phyloP scores from a whole-genome alignment of 2,113 vertebrate genomes.

The Oceanites oceanicus region DNA sequence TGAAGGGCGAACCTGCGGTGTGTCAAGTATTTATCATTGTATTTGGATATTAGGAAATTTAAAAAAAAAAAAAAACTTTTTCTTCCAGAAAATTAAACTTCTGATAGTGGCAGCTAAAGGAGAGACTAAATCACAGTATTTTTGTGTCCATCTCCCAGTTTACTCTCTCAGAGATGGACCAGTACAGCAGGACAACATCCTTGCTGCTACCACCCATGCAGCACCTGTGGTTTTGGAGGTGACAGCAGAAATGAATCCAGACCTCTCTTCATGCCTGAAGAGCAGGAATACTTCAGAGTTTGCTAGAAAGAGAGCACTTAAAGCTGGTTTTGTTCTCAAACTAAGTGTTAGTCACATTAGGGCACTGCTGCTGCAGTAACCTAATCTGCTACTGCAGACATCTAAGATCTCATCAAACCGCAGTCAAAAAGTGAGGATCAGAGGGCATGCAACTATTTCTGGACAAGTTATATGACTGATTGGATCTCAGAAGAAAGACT shows the following conservation, averaged over 20 bases:
- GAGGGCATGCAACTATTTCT: neutral
- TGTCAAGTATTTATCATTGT: neutral
- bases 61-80: neutral
- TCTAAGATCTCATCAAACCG: neutral
- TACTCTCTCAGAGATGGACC: neutral
- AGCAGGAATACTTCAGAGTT: neutral
- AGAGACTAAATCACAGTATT: neutral
- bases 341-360: neutral
- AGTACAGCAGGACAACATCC: neutral
- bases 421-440: neutral
- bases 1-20: accelerated
- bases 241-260: neutral
- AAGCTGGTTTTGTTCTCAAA: neutral
- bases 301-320: neutral
- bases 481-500: neutral
- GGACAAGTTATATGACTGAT: neutral
- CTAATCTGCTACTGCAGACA: neutral
- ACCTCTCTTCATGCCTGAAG: neutral
- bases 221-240: accelerated
- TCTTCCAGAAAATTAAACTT: neutral
- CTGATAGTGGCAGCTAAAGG: neutral
- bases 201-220: neutral
- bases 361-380: no score
- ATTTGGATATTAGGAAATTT: neutral
- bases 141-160: neutral